Base-by-base conservation (phyloP, 2,113 vertebrate species). In the Hassar affinis region DNA sequence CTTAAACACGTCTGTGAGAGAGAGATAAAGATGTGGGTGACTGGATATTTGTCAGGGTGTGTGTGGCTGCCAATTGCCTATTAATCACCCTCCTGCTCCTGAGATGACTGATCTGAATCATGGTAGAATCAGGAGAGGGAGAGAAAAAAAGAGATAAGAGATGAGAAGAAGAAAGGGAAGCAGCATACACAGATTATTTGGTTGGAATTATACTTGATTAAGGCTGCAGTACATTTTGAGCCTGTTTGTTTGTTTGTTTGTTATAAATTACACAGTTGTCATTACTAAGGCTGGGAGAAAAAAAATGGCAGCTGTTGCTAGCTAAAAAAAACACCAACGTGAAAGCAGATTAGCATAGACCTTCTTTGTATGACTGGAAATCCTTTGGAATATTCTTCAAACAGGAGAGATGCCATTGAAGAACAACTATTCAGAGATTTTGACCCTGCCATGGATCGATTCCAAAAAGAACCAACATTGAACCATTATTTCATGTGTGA, bases 11-110 rank as follows among this genome's bases (percentile, higher is more conserved):
- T 74, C 88, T 89, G 88, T 52, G 30, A 85, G 82, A 83, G 85
- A 35, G 77, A 87, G 88, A 89, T 89, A 89, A 89, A 87, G 85
- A 74, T 78, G 82, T 80, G 81, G 30, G 61, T 83, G 85, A 82
- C 68, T 78, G 79, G 85, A 80, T 88, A 80, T 89, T 79, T 83
- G 84, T 90, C 84, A 85, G 81, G 45, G 35, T 79, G 57, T 78
- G 79, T 74, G 77, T 85, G 61, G 69, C 69, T 80, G 82, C 76
- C 79, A 86, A 77, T 83, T 78, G 77, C 38, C 33, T 49, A 87
- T 89, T 88, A 88, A 89, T 86, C 86, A 88, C 64, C 6, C 71
- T 82, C 42, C 68, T 64, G 75, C 80, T 85, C 38, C 57, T 79
- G 35, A 30, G 83, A 84, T 61, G 79, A 80, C 47, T 68, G 80